phyloP scores from a whole-genome alignment of 1,140 invertebrate species.

The Ephestia elutella region DNA sequence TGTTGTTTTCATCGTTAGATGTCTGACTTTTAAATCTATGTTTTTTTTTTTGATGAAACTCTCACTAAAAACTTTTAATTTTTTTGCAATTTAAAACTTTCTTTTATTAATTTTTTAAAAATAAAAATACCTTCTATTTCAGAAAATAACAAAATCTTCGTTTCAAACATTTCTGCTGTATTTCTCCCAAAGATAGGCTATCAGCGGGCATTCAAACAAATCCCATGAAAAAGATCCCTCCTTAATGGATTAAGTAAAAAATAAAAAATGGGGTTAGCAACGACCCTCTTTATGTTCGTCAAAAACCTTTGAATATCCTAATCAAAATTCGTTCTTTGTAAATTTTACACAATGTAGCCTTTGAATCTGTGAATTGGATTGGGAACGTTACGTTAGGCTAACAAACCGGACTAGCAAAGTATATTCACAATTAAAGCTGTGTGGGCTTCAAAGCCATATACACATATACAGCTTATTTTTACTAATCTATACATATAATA shows the following conservation, averaged over 20 bases:
- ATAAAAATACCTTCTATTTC: not conserved
- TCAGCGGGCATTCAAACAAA: not conserved
- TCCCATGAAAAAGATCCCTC: not conserved
- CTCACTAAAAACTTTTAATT: no score
- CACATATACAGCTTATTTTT: no score
- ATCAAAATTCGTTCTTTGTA: not conserved
- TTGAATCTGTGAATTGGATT: no score
- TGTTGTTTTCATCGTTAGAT: not conserved
- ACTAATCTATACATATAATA: no score
- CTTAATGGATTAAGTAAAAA: constrained; percentile 5
- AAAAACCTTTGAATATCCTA: not conserved
- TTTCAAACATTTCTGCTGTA: not conserved
- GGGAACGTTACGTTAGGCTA: no score
- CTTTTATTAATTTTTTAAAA: not conserved
- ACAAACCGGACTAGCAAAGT: no score
- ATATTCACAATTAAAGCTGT: no score
- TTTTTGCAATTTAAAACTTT: no score
- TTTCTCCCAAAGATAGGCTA: not conserved
- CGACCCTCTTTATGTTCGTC: not conserved
- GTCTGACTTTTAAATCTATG: not conserved
- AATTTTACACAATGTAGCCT: not conserved
- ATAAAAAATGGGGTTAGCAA: not conserved
- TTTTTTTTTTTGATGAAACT: no score
- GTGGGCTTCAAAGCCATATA: no score
- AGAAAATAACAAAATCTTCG: not conserved